These are phyloP conservation scores for Lamellibrachia satsuma DNA, from an alignment of 2,888 invertebrate genomes.

Conservation along the genomic window DNA sequence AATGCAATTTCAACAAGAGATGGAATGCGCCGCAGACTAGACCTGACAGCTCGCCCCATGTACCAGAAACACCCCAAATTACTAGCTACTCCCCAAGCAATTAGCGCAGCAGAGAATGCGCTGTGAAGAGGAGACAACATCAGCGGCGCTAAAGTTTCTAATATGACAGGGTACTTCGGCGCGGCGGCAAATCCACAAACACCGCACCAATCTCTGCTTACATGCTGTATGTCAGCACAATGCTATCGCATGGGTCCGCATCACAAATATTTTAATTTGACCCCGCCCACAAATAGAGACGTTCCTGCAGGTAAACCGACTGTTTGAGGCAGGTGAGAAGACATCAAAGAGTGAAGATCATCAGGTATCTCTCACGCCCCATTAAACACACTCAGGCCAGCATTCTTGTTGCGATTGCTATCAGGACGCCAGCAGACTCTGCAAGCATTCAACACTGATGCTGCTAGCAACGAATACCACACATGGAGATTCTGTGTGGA, in stretches of 20 bases:
- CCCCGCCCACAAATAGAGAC: constrained; percentile 13
- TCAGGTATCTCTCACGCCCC: neutral
- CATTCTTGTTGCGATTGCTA: neutral
- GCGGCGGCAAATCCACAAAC: neutral
- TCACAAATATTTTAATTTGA: constrained; percentile 1
- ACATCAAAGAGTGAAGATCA: neutral
- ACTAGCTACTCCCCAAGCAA: constrained; percentile 4
- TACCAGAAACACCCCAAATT: constrained; percentile 11
- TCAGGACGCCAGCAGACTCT: neutral
- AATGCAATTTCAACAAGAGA: neutral
- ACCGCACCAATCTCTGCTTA: neutral
- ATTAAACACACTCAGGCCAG: neutral
- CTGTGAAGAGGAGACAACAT: neutral
- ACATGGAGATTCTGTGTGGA: neutral
- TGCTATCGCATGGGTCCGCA: neutral
- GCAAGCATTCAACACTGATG: neutral
- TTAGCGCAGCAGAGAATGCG: neutral
- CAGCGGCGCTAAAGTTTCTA: neutral
- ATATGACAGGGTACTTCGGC: neutral
- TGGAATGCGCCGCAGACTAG: neutral
- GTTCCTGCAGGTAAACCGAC: neutral
- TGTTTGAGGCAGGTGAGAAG: neutral
- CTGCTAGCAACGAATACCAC: neutral
- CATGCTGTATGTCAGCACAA: neutral
- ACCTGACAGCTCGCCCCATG: neutral